A percentile compares a stretch with the other conserved stretches of the same genome.
phyloP scores from a whole-genome alignment of 2,888 invertebrate species.

The Nomada fabriciana region DNA sequence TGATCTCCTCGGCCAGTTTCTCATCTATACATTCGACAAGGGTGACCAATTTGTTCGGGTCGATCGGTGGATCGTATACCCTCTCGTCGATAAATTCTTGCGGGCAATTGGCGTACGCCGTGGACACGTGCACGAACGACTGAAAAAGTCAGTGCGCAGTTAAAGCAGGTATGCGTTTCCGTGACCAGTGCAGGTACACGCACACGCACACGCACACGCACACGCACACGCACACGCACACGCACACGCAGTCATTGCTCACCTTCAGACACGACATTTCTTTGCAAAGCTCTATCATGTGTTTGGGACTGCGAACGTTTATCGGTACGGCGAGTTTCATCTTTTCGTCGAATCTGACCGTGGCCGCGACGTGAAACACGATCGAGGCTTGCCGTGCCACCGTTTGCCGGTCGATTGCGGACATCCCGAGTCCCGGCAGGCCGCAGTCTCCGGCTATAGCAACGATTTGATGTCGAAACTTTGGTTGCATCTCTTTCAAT shows the following conservation, averaged over 20 bases:
- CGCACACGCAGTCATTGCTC: background rate
- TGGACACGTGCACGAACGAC: constrained; percentile 87
- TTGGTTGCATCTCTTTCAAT: constrained; percentile 86
- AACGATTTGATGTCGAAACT: constrained; percentile 87
- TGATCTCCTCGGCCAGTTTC: constrained; percentile 85
- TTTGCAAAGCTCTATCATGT: constrained; percentile 88
- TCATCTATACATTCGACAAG: constrained; percentile 86
- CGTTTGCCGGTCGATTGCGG: constrained; percentile 85
- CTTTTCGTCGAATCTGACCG: constrained; percentile 90
- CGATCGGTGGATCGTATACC: constrained; percentile 86
- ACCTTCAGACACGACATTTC: constrained; percentile 88
- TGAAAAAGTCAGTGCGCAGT: constrained; percentile 67
- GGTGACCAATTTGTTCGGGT: constrained; percentile 85
- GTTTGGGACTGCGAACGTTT: constrained; percentile 89
- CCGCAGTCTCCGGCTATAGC: constrained; percentile 87
- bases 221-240: too few species aligned
- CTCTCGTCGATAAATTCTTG: constrained; percentile 85
- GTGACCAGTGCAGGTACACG: too few species aligned
- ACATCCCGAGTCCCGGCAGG: constrained; percentile 87
- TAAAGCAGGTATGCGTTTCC: background rate
- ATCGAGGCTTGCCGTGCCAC: constrained; percentile 85
- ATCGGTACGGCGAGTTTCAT: constrained; percentile 90
- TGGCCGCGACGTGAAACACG: constrained; percentile 87
- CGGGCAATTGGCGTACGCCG: constrained; percentile 87
- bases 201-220: background rate